Percentiles rank a stretch among this genome's conserved stretches.
phyloP scores from a whole-genome alignment of 2,888 invertebrate species.

The Oxyteleia sp. region DNA sequence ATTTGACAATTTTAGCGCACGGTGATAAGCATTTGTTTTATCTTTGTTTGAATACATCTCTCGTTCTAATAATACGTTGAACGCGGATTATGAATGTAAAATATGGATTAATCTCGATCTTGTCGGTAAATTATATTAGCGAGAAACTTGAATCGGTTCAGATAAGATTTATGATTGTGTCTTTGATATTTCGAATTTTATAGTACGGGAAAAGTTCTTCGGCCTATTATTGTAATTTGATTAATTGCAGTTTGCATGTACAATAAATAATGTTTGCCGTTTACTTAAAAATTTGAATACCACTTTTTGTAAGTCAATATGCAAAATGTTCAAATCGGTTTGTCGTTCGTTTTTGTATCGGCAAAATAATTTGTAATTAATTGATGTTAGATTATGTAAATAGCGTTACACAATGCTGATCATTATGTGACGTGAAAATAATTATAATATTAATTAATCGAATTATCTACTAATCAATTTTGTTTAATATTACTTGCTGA shows the following conservation, averaged over 20 bases:
- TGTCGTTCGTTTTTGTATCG: too few relatives aligned
- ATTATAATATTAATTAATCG: too few relatives aligned
- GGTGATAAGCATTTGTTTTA: conserved; percentile 61
- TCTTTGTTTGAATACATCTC: conserved; percentile 56
- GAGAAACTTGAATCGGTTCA: conserved; percentile 66
- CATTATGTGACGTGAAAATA: too few relatives aligned
- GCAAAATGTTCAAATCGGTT: too few relatives aligned
- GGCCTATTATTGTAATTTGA: conserved; percentile 61
- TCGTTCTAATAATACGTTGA: conserved; percentile 65
- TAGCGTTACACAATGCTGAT: too few relatives aligned
- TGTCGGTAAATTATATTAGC: conserved; percentile 69
- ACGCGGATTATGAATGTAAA: conserved; percentile 66
- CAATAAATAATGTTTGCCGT: conserved; percentile 1
- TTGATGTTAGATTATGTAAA: too few relatives aligned
- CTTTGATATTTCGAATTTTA: conserved; percentile 65
- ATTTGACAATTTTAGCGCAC: conserved; percentile 8
- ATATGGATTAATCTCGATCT: conserved; percentile 69
- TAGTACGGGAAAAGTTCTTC: conserved; percentile 52
- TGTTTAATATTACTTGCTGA: too few relatives aligned
- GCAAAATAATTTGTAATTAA: too few relatives aligned
- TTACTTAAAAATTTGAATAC: background rate
- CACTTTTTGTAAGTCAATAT: background rate
- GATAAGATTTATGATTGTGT: conserved; percentile 68
- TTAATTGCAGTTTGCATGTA: conserved; percentile 35
- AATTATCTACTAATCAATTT: too few relatives aligned